These are phyloP conservation scores for Anthrax anthrax DNA, from an alignment of 2,888 invertebrate genomes.

Conservation along the genomic window DNA sequence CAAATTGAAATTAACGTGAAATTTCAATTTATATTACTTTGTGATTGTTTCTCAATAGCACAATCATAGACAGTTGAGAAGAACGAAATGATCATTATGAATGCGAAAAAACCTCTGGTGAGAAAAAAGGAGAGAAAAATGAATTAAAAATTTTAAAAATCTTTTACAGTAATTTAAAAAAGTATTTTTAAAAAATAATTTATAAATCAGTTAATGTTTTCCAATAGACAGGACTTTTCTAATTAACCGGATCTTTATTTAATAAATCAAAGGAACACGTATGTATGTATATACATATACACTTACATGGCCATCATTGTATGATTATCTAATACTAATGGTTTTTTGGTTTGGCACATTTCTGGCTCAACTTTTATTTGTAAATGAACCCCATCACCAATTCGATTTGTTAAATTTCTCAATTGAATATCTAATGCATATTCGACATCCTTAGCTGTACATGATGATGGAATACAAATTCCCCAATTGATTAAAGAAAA, in stretches of 20 bases:
- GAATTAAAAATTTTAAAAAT: too few species aligned
- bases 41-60: conserved; percentile 17
- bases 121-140: too few species aligned
- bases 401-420: conserved; percentile 36
- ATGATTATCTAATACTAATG: conserved; percentile 30
- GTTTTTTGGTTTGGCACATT: conserved; percentile 43
- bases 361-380: conserved; percentile 42
- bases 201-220: too few species aligned
- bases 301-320: conserved; percentile 39
- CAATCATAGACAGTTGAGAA: conserved; percentile 29
- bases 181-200: too few species aligned
- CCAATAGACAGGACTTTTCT: too few species aligned
- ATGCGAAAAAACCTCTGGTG: conserved; percentile 36
- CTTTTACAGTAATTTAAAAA: too few species aligned
- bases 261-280: too few species aligned
- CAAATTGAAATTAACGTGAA: conserved; percentile 1
- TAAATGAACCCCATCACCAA: conserved; percentile 42
- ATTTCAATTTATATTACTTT: conserved; percentile 19
- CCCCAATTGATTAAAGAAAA: conserved; percentile 54
- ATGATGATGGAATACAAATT: conserved; percentile 49
- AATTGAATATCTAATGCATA: conserved; percentile 38
- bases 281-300: too few species aligned
- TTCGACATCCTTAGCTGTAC: conserved; percentile 43
- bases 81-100: conserved; percentile 29
- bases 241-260: too few species aligned